These are phyloP conservation scores for Eupithecia subumbrata DNA, from an alignment of 2,888 invertebrate species.

Conservation along the genomic window DNA sequence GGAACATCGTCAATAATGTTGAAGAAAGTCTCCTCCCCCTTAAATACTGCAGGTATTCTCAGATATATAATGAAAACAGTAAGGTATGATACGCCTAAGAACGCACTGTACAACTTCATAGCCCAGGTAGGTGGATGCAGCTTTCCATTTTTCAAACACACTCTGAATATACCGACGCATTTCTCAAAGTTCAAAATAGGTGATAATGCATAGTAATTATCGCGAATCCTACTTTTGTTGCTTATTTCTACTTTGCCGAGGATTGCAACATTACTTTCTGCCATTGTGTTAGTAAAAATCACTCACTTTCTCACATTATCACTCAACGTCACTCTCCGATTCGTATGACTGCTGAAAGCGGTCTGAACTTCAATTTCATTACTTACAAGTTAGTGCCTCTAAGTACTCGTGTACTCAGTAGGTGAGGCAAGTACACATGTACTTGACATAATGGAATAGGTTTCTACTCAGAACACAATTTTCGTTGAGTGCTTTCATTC, in stretches of 20 bases:
- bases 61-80: slow-evolving; percentile 28
- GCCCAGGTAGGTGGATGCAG: slow-evolving; percentile 46
- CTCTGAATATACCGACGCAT: slow-evolving; percentile 57
- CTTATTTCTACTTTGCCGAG: slow-evolving; percentile 2
- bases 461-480: neutral
- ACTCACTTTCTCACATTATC: too few relatives aligned
- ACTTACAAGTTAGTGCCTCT: neutral
- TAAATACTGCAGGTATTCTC: slow-evolving; percentile 11
- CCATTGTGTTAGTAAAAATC: slow-evolving; percentile 2
- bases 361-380: slow-evolving; percentile 11
- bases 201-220: slow-evolving; percentile 17
- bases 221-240: slow-evolving; percentile 1
- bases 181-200: slow-evolving; percentile 22
- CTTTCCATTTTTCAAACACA: slow-evolving; percentile 46
- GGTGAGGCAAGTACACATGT: neutral
- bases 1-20: slow-evolving; percentile 39
- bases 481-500: slow-evolving; percentile 17
- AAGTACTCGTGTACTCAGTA: neutral
- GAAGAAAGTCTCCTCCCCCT: slow-evolving; percentile 5
- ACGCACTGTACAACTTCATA: slow-evolving; percentile 50
- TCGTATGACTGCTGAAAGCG: neutral
- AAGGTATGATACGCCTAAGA: slow-evolving; percentile 19
- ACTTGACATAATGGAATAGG: neutral
- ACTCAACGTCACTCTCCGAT: neutral
- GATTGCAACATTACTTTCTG: slow-evolving; percentile 5